Evolutionary conservation across 1,140 invertebrate species (phyloP), one percentile per base, ranked within the genome.

Genomic region (Drosophila prosaltans): DNA sequence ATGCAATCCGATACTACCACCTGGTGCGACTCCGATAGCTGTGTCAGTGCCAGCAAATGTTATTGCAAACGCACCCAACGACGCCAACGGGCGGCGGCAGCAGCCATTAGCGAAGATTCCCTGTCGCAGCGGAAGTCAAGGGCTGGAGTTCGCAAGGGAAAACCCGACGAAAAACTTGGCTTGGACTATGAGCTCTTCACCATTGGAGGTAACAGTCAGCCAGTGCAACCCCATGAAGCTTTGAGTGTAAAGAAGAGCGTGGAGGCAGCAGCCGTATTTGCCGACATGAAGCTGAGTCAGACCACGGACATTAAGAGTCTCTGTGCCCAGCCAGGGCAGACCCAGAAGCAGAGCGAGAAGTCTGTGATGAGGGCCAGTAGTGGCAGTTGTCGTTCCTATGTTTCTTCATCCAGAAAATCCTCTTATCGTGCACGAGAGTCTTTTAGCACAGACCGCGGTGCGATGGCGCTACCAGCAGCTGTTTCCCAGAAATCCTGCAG

Each of bases 21-120:
- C 94, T 92, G 94, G 2, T 97, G 96, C 89, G 97, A 97, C 82
- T 96, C 96, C 0, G 97, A 97, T 81, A 97, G 96, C 77, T 97
- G 97, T 90, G 94, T 96, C 0, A 97, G 97, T 66, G 97, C 96
- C 88, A 97, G 97, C 85, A 97, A 97, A 90, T 98, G 97, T 88
- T 98, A 98, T 86, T 98, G 97, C 91, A 93, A 94, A 7, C 93
- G 93, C 1, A 93, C 92, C 1, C 92, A 93, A 68, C 76, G 71
- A 2, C 62, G 90, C 6, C 75, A 68, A 75, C 60, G 83, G 1
- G 64, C 72, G 57, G 39, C 70, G 41, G 62, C 66, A 2, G 69
- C 66, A 16, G 67, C 68, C 10, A 63, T 80, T 21, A 81, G 81
- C 39, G 81, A 90, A 67, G 82, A 90, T 21, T 80, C 80, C 0